Conservation (phyloP, 2,113 vertebrate species). For the Stigmatopora argus region DNA sequence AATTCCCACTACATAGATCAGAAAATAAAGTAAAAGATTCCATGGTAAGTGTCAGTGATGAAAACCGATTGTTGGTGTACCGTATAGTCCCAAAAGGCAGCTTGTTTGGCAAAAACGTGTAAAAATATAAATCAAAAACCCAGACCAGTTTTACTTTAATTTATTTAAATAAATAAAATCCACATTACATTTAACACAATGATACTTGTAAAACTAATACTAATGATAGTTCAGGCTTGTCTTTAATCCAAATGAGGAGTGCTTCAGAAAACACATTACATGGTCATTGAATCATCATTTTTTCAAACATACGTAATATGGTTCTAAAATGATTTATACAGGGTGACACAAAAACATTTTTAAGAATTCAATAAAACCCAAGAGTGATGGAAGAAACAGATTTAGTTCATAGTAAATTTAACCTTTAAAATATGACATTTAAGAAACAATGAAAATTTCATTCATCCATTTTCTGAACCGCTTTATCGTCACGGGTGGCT, state of each 20-base stretch:
- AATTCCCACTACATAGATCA: not conserved
- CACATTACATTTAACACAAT: not conserved
- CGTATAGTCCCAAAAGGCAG: not conserved
- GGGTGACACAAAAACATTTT: not conserved
- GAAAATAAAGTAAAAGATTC: not conserved
- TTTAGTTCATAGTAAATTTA: too few species aligned
- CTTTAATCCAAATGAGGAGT: too few species aligned
- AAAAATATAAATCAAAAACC: not conserved
- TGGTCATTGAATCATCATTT: too few species aligned
- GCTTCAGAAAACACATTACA: too few species aligned
- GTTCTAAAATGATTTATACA: not conserved
- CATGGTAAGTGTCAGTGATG: not conserved
- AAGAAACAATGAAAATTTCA: too few species aligned
- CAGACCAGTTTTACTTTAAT: not conserved
- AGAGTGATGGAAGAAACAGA: too few species aligned
- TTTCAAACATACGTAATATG: too few species aligned
- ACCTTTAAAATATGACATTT: too few species aligned
- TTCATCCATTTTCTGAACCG: too few species aligned
- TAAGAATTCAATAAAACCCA: too few species aligned
- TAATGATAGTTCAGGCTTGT: too few species aligned
- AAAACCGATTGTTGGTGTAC: not conserved
- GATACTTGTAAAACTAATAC: not conserved
- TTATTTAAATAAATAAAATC: not conserved
- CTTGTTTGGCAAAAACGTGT: not conserved
- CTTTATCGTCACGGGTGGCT: too few species aligned